A percentile compares a stretch with the other conserved stretches of the same genome.
Evolutionary conservation across 2,888 invertebrate genomes (phyloP).

Genomic region (Leucoptera coffeella): DNA sequence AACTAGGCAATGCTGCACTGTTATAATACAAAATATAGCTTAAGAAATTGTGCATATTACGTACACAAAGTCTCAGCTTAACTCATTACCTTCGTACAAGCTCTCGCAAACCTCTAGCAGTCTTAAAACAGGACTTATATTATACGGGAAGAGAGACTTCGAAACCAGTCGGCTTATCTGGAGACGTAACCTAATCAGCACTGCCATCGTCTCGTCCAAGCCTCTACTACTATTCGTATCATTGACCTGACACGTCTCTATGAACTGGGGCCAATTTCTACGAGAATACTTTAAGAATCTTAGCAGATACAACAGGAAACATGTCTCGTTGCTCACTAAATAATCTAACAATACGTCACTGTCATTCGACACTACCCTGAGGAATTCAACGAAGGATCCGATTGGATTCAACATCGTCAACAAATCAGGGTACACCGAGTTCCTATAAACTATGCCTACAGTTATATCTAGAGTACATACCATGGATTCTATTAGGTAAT

Average conservation of each 20-base stretch:
- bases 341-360: constrained; percentile 76
- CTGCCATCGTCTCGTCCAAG: constrained; percentile 78
- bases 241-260: constrained; percentile 66
- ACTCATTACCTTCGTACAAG: constrained; percentile 77
- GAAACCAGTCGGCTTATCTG: constrained; percentile 79
- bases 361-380: constrained; percentile 76
- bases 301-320: constrained; percentile 78
- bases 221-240: constrained; percentile 49
- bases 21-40: no score
- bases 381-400: constrained; percentile 80
- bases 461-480: constrained; percentile 86
- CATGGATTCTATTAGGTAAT: constrained; percentile 87
- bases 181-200: constrained; percentile 69
- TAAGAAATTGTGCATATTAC: no score
- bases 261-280: constrained; percentile 78
- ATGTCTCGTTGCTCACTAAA: constrained; percentile 85
- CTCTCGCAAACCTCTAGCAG: constrained; percentile 79
- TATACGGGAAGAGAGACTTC: constrained; percentile 80
- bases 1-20: no score
- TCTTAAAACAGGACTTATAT: constrained; percentile 81
- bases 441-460: constrained; percentile 76
- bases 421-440: constrained; percentile 73
- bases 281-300: constrained; percentile 79
- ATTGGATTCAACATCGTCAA: constrained; percentile 80
- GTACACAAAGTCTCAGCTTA: constrained; percentile 54